Conservation (phyloP, 2,888 invertebrate genomes). For the Chironomus tentans region DNA sequence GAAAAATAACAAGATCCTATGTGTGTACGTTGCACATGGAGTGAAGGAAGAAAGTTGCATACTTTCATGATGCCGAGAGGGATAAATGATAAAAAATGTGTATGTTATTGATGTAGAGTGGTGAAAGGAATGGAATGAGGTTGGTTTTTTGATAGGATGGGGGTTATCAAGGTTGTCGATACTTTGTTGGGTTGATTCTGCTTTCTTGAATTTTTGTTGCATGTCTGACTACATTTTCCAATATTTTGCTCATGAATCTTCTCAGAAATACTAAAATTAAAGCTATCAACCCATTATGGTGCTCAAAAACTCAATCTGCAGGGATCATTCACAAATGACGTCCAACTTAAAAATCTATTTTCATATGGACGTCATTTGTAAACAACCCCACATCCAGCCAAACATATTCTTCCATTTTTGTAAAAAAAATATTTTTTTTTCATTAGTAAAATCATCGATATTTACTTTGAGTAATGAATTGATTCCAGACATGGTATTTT, state of each 20-base stretch:
- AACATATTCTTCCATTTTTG: too few species aligned
- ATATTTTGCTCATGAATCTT: too few species aligned
- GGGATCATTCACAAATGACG: too few species aligned
- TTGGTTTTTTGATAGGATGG: background rate
- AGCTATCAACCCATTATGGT: too few species aligned
- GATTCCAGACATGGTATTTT: slow-evolving; percentile 22
- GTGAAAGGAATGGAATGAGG: background rate
- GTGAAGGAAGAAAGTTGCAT: background rate
- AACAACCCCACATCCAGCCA: too few species aligned
- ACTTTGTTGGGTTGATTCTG: too few species aligned
- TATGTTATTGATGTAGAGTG: background rate
- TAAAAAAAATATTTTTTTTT: background rate
- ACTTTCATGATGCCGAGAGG: background rate
- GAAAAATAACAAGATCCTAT: background rate
- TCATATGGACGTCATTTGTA: too few species aligned
- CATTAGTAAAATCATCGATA: background rate
- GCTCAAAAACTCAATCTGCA: too few species aligned
- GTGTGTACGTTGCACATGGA: background rate
- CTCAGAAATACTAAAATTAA: too few species aligned
- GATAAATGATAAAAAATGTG: background rate
- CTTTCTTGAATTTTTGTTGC: too few species aligned
- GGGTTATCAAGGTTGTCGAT: background rate
- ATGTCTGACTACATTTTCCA: too few species aligned
- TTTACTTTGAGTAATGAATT: slow-evolving; percentile 23
- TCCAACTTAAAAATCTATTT: too few species aligned